A percentile compares a stretch with the other conserved stretches of the same genome.
These are phyloP conservation scores for Lytechinus variegatus DNA, from an alignment of 35 echinoderm and acorn worm species.

Conservation along the genomic window DNA sequence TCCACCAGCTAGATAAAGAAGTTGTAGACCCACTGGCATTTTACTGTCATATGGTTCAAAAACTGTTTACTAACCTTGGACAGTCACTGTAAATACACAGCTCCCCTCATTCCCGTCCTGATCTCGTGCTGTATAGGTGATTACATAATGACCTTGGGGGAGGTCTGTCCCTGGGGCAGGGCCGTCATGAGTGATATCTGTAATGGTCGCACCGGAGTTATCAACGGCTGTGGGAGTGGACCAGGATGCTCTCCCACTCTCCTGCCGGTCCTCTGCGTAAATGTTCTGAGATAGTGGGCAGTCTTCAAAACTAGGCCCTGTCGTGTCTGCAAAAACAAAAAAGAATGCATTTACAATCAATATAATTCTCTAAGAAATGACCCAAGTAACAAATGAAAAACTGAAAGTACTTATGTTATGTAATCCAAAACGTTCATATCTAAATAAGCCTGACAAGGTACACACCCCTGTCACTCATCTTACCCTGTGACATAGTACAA, in stretches of 20 bases:
- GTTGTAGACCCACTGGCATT: too few relatives aligned
- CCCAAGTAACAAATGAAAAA: too few relatives aligned
- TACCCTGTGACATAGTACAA: constrained; percentile 8
- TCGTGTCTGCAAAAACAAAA: constrained; percentile 41
- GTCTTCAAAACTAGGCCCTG: constrained; percentile 7
- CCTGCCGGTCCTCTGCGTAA: constrained; percentile 41
- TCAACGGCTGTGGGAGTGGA: constrained; percentile 45
- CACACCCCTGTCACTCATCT: neutral
- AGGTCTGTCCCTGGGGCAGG: constrained; percentile 17
- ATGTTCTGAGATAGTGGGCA: constrained; percentile 38
- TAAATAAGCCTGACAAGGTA: too few relatives aligned
- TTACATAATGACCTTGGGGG: constrained; percentile 37
- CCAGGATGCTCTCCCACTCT: constrained; percentile 27
- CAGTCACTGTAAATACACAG: constrained; percentile 57
- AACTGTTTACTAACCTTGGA: neutral
- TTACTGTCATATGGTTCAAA: too few relatives aligned
- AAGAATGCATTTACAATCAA: neutral
- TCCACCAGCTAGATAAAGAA: too few relatives aligned
- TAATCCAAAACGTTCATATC: too few relatives aligned
- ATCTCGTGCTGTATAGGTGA: constrained; percentile 51
- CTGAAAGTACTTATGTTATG: too few relatives aligned
- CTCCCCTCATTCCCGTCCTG: neutral
- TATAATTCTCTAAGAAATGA: too few relatives aligned
- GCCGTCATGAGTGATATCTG: constrained; percentile 9
- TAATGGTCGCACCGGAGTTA: constrained; percentile 26